Evolutionary conservation across 2,797 vertebrate genomes (phyloP).

Genomic region (Neopelma chrysocephalum): DNA sequence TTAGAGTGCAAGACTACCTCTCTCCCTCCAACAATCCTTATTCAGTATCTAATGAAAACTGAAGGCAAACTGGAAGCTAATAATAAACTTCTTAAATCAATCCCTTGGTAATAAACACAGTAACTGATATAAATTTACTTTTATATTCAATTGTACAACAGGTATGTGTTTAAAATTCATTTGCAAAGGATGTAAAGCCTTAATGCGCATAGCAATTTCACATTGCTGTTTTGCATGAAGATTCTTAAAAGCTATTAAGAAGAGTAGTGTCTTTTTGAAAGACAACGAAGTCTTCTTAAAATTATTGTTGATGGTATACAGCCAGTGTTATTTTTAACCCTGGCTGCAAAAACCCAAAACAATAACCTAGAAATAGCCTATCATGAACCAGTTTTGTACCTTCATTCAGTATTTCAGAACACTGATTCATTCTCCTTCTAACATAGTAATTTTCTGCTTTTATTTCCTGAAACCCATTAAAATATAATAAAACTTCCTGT

Average conservation of each 20-base stretch:
- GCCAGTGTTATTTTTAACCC: neutral
- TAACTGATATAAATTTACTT: neutral
- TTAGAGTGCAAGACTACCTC: neutral
- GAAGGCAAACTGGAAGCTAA: neutral
- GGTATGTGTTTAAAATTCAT: neutral
- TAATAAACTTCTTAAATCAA: neutral
- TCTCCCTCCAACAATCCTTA: neutral
- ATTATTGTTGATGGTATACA: neutral
- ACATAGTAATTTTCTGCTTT: neutral
- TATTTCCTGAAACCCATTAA: neutral
- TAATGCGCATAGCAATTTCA: neutral
- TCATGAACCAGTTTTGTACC: neutral
- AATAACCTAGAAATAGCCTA: neutral
- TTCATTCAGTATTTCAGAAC: neutral
- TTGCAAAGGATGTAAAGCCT: neutral
- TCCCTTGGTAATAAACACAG: neutral
- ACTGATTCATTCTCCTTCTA: neutral
- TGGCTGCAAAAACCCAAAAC: neutral
- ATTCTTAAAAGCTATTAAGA: neutral
- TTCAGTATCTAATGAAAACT: neutral
- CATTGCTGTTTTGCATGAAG: fast-evolving
- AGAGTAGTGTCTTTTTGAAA: neutral
- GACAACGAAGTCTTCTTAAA: neutral
- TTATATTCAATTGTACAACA: neutral
- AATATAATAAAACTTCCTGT: neutral